These are phyloP conservation scores for Pachypanchax playfairii DNA, from an alignment of 2,113 vertebrate genomes.

Conservation along the genomic window DNA sequence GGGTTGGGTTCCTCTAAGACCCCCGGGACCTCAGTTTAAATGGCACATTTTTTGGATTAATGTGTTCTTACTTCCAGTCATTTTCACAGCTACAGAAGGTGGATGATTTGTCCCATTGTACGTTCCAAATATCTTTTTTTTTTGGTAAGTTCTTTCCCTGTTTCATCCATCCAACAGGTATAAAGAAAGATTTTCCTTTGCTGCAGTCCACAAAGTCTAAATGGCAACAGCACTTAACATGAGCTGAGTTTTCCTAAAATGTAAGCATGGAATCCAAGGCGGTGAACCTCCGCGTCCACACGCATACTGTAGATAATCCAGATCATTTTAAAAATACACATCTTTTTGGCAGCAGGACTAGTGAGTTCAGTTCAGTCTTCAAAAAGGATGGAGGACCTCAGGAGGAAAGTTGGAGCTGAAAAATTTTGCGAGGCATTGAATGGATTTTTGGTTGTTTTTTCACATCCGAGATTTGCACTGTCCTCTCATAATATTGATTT, in stretches of 20 bases:
- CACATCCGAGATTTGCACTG: constrained; percentile 61
- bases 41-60: constrained; percentile 54
- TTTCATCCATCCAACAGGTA: constrained; percentile 51
- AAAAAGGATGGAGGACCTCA: constrained; percentile 25
- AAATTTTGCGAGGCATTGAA: constrained; percentile 8
- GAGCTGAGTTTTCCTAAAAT: constrained; percentile 18
- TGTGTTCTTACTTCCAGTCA: constrained; percentile 38
- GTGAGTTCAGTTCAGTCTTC: constrained; percentile 15
- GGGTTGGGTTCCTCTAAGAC: too few relatives aligned
- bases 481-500: constrained; percentile 76
- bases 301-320: constrained; percentile 14
- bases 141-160: constrained; percentile 22
- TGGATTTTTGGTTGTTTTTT: constrained; percentile 48
- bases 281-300: too few relatives aligned
- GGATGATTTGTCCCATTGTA: constrained; percentile 47
- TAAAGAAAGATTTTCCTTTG: constrained; percentile 22
- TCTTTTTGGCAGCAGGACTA: constrained; percentile 21
- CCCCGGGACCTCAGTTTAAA: constrained; percentile 21
- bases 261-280: too few relatives aligned
- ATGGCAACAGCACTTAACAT: constrained; percentile 35
- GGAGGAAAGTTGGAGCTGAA: constrained; percentile 22
- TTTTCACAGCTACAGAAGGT: constrained; percentile 37
- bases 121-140: constrained; percentile 16
- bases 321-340: constrained; percentile 10
- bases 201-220: constrained; percentile 1